These are phyloP conservation scores for Gymnobelideus leadbeateri DNA, from an alignment of 2,113 vertebrate species.

Conservation along the genomic window DNA sequence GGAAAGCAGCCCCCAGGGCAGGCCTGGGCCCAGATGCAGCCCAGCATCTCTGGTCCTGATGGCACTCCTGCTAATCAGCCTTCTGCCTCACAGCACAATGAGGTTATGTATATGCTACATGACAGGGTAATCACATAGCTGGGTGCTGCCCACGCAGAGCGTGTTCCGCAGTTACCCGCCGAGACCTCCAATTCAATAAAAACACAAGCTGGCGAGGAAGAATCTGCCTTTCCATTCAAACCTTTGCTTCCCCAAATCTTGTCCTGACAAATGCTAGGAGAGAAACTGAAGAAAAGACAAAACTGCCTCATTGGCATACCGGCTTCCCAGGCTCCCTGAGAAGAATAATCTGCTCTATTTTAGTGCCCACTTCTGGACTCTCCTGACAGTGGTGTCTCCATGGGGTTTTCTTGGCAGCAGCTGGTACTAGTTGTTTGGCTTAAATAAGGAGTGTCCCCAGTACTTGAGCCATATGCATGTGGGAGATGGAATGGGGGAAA, in stretches of 20 bases:
- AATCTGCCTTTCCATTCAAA: conserved; percentile 36
- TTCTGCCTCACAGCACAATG: conserved; percentile 21
- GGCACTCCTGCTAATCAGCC: not conserved
- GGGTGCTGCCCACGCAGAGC: not conserved
- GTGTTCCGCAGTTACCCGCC: conserved; percentile 12
- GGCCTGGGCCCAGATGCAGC: conserved; percentile 43
- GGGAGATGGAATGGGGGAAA: not conserved
- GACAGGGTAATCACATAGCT: conserved; percentile 24
- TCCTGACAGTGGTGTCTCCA: conserved; percentile 44
- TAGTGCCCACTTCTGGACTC: conserved; percentile 55
- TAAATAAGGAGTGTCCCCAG: conserved; percentile 44
- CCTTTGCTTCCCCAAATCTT: conserved; percentile 38
- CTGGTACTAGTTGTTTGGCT: conserved; percentile 47
- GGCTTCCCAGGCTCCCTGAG: conserved; percentile 44
- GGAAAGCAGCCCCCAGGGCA: conserved; percentile 19
- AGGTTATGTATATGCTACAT: conserved; percentile 30
- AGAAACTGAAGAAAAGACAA: conserved; percentile 64
- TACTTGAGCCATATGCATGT: not conserved
- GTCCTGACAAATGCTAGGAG: conserved; percentile 35
- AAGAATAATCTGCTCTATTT: conserved; percentile 59
- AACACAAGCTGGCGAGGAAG: not conserved
- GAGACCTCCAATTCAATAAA: conserved; percentile 27
- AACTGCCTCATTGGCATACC: conserved; percentile 31
- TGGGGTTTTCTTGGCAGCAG: conserved; percentile 46
- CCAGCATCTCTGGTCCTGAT: conserved; percentile 5